Evolutionary conservation across 92 coral and sea anemone genomes (phyloP).

Genomic region (Bergia puertoricense): DNA sequence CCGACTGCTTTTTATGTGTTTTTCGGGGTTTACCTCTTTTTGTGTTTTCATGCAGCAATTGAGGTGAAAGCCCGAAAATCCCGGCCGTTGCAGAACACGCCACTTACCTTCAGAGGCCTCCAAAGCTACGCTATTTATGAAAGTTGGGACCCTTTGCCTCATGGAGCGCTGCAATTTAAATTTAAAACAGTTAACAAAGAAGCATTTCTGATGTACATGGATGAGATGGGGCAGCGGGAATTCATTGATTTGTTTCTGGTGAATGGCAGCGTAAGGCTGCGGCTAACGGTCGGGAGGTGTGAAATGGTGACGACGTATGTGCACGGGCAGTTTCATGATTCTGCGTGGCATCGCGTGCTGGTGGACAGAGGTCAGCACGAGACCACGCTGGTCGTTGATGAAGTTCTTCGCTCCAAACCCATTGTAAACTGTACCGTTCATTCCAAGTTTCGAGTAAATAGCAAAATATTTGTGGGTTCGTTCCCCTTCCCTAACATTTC

Average conservation of each 20-base stretch:
- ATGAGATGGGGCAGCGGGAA: constrained; percentile 44
- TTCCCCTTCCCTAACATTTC: constrained; percentile 37
- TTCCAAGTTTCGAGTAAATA: constrained; percentile 7
- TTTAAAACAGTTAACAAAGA: constrained; percentile 35
- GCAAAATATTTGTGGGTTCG: constrained; percentile 24
- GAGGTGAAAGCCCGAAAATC: constrained; percentile 19
- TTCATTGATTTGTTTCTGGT: constrained; percentile 37
- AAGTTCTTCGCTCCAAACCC: constrained; percentile 19
- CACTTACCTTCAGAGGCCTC: constrained; percentile 6
- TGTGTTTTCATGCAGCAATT: background rate
- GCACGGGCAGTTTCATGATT: constrained; percentile 23
- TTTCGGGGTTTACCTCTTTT: background rate
- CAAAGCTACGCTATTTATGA: constrained; percentile 26
- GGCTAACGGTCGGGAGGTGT: constrained; percentile 27
- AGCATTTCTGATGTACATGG: constrained; percentile 35
- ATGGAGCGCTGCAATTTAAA: constrained; percentile 9
- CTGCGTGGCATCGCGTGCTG: constrained; percentile 27
- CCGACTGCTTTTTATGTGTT: background rate
- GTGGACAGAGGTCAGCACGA: background rate
- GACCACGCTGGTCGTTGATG: constrained; percentile 13
- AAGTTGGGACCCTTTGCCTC: constrained; percentile 9
- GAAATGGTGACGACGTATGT: constrained; percentile 20
- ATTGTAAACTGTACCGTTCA: constrained; percentile 21
- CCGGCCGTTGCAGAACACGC: background rate
- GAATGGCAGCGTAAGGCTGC: constrained; percentile 44